phyloP scores from a whole-genome alignment of 2,113 vertebrate species.

The Piprites chloris region DNA sequence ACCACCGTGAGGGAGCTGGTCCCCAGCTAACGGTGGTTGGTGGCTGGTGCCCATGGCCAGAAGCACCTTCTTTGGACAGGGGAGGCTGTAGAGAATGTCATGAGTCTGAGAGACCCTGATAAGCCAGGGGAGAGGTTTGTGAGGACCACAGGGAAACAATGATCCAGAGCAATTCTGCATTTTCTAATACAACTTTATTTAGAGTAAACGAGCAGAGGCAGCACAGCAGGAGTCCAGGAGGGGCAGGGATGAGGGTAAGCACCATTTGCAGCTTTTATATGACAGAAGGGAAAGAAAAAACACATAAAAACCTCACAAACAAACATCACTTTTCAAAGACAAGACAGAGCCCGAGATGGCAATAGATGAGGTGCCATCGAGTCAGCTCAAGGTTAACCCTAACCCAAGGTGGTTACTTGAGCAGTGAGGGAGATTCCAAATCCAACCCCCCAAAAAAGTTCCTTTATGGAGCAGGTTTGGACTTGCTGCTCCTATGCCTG shows the following conservation, averaged over 20 bases:
- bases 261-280: not conserved
- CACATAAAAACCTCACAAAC: not conserved
- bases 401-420: rapidly evolving
- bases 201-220: not conserved
- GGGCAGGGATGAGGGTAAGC: rapidly evolving
- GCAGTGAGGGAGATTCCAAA: not conserved
- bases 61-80: rapidly evolving
- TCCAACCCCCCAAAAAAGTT: rapidly evolving
- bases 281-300: not conserved
- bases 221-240: not conserved
- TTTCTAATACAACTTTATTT: not conserved
- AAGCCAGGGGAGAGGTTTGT: not conserved
- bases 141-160: not conserved
- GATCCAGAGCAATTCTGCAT: not conserved
- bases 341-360: not conserved
- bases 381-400: not conserved
- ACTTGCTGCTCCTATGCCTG: not conserved
- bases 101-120: not conserved
- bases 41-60: not conserved
- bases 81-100: rapidly evolving
- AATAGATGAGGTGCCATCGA: not conserved
- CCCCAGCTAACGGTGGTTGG: rapidly evolving
- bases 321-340: not conserved
- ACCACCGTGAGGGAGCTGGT: rapidly evolving
- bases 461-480: not conserved